Conservation (phyloP, 2,113 vertebrate genomes). For the Sphaerodactylus townsendi region DNA sequence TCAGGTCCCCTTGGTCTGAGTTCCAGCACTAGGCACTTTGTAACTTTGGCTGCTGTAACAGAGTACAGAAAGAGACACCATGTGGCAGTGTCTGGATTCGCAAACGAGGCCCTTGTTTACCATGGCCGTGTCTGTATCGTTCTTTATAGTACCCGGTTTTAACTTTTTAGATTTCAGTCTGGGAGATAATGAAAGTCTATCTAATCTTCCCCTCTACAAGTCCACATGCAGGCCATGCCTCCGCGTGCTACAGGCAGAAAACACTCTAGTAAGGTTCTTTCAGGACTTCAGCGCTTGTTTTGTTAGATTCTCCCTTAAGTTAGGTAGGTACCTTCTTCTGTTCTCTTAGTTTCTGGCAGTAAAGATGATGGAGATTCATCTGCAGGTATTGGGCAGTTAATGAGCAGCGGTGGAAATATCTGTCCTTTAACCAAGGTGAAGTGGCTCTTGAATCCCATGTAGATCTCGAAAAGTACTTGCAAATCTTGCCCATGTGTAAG, state of each 20-base stretch:
- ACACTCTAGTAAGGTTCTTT: background rate
- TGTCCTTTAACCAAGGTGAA: background rate
- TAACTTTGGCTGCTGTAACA: background rate
- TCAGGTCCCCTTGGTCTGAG: background rate
- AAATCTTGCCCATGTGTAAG: background rate
- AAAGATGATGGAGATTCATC: background rate
- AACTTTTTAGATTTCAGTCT: background rate
- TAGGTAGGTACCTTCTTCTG: no score
- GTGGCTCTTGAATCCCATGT: background rate
- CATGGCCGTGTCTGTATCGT: background rate
- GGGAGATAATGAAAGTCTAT: background rate
- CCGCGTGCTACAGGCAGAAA: background rate
- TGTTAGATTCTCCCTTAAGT: no score
- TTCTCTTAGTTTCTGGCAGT: background rate
- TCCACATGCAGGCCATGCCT: background rate
- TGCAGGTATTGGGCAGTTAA: background rate
- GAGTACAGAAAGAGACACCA: background rate
- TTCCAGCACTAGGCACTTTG: background rate
- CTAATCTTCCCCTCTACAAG: background rate
- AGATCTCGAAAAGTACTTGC: no score
- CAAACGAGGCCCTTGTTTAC: background rate
- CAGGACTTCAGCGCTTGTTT: no score
- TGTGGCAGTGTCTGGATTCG: background rate
- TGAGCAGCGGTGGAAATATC: background rate
- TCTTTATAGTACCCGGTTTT: background rate